Conservation (phyloP, 2,113 vertebrate genomes). For the Anhinga rufa region DNA sequence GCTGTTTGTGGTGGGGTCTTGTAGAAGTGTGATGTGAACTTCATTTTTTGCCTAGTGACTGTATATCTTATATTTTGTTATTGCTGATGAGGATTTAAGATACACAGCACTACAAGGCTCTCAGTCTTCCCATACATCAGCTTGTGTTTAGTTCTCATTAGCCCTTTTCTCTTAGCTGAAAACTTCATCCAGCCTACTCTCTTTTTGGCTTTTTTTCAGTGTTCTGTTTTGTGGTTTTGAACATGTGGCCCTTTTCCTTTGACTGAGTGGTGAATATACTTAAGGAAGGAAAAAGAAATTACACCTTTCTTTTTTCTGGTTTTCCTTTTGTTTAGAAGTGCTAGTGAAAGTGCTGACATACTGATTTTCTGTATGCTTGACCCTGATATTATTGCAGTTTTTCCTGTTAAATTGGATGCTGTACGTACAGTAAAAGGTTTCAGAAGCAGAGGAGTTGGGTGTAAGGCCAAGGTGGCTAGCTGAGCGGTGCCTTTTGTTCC, state of each 20-base stretch:
- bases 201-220: not conserved
- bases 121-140: not conserved
- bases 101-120: not conserved
- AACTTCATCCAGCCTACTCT: not conserved
- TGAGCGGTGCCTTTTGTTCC: not conserved
- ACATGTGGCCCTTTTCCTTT: not conserved
- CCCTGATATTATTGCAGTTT: not conserved
- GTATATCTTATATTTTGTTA: not conserved
- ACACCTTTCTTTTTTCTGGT: not conserved
- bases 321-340: not conserved
- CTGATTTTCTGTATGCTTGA: not conserved
- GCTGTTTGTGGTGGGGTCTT: not conserved
- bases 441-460: not conserved
- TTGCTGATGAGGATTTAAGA: not conserved
- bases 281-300: not conserved
- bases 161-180: not conserved
- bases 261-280: not conserved
- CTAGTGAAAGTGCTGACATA: rapidly evolving
- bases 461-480: not conserved
- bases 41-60: not conserved
- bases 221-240: not conserved
- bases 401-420: not conserved
- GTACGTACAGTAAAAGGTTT: not conserved
- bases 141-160: not conserved
- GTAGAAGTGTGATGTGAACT: not conserved